Evolutionary conservation across 2,113 vertebrate genomes (phyloP).

Genomic region (Peromyscus leucopus): DNA sequence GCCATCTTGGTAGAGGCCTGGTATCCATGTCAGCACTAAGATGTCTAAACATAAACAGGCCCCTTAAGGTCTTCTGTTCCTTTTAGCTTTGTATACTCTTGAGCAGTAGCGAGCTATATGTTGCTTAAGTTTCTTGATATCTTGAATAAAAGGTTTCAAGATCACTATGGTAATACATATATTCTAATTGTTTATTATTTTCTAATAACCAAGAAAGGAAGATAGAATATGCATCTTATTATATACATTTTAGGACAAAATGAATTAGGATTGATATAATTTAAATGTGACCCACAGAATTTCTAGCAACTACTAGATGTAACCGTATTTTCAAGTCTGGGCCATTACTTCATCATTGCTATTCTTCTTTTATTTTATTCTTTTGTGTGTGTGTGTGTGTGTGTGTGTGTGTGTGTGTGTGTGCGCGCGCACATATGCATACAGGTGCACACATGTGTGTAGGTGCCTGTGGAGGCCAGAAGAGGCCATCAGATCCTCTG

Average conservation of each 20-base stretch:
- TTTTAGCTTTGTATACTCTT: neutral
- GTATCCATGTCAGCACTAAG: neutral
- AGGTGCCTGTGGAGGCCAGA: neutral
- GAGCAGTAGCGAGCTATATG: neutral
- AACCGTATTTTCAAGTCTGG: constrained; percentile 19
- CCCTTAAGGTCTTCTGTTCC: neutral
- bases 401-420: neutral
- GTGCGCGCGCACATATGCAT: neutral
- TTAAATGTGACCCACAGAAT: constrained; percentile 35
- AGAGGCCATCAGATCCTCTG: neutral
- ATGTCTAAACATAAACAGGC: neutral
- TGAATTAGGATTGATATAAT: constrained; percentile 7
- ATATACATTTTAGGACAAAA: neutral
- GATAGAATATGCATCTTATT: neutral
- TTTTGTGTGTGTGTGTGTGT: neutral
- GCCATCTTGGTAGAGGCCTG: neutral
- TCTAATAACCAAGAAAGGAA: constrained; percentile 3
- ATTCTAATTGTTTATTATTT: constrained; percentile 29
- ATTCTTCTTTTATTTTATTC: neutral
- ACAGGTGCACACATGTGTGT: neutral
- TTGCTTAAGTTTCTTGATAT: neutral
- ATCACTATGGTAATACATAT: neutral
- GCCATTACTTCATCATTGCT: neutral
- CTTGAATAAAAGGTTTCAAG: constrained; percentile 46
- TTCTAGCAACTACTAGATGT: neutral